phyloP scores from a whole-genome alignment of 1,140 invertebrate species.

The Penaeus chinensis region DNA sequence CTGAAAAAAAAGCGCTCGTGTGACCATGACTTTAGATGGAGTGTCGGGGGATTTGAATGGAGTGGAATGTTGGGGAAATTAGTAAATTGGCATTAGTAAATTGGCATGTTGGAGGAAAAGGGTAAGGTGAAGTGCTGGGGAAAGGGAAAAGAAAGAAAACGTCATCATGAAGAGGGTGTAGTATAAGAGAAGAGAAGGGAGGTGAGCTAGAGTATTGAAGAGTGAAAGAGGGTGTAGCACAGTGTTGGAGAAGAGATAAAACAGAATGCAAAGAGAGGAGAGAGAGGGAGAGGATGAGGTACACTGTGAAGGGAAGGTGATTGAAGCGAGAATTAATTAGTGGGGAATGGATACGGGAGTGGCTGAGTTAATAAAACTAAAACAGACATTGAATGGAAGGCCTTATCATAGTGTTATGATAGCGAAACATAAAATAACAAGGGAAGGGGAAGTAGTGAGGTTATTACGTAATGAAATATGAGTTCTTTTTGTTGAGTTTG shows the following conservation, averaged over 20 bases:
- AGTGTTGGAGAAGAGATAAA: too few relatives aligned
- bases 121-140: neutral
- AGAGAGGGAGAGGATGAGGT: neutral
- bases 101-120: neutral
- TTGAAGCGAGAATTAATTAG: neutral
- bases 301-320: neutral
- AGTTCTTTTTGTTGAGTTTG: too few relatives aligned
- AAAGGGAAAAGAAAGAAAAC: neutral
- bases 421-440: too few relatives aligned
- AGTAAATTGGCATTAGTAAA: neutral
- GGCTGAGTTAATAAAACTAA: too few relatives aligned
- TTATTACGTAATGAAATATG: too few relatives aligned
- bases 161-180: neutral
- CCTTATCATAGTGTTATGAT: too few relatives aligned
- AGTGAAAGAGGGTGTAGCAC: neutral
- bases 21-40: too few relatives aligned
- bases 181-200: neutral
- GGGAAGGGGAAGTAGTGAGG: too few relatives aligned
- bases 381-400: too few relatives aligned
- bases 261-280: conserved; percentile 8
- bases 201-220: neutral
- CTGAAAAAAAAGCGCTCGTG: too few relatives aligned
- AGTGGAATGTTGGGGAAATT: neutral
- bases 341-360: neutral
- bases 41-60: too few relatives aligned